Evolutionary conservation across 2,888 invertebrate species (phyloP).

Genomic region (Phania funesta): DNA sequence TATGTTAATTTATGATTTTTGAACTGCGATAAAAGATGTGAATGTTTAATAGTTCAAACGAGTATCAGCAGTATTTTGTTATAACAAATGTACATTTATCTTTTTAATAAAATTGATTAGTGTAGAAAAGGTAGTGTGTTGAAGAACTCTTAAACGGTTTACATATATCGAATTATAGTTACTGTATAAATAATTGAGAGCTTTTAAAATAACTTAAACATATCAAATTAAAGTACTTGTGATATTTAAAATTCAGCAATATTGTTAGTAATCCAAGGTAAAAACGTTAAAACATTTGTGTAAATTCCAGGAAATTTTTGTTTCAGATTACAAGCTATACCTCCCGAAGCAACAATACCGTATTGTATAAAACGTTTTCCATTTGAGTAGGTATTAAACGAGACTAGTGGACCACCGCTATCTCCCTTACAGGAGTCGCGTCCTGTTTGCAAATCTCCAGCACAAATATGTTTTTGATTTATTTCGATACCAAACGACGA

Average conservation of each 20-base stretch:
- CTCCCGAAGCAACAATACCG: slow-evolving; percentile 85
- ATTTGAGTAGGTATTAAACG: slow-evolving; percentile 69
- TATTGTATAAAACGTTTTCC: slow-evolving; percentile 74
- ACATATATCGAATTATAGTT: neutral
- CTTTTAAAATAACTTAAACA: neutral
- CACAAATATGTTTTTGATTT: slow-evolving; percentile 76
- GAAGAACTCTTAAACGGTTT: too few species aligned
- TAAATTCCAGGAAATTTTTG: slow-evolving; percentile 82
- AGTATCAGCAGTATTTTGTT: too few species aligned
- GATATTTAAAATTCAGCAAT: slow-evolving; percentile 57
- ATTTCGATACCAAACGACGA: slow-evolving; percentile 65
- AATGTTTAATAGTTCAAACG: too few species aligned
- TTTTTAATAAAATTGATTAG: too few species aligned
- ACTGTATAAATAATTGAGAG: neutral
- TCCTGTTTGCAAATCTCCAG: slow-evolving; percentile 71
- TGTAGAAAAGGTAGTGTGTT: too few species aligned
- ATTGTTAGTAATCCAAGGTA: slow-evolving; percentile 82
- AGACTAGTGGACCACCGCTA: slow-evolving; percentile 75
- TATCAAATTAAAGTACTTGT: neutral
- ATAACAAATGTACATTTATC: too few species aligned
- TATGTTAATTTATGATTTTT: too few species aligned
- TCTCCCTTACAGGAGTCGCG: slow-evolving; percentile 75
- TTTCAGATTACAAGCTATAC: slow-evolving; percentile 81
- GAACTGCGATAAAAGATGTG: too few species aligned
- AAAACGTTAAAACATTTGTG: slow-evolving; percentile 81